Base-by-base conservation (phyloP, 2,888 invertebrate genomes). In the Calliphora vomitoria region DNA sequence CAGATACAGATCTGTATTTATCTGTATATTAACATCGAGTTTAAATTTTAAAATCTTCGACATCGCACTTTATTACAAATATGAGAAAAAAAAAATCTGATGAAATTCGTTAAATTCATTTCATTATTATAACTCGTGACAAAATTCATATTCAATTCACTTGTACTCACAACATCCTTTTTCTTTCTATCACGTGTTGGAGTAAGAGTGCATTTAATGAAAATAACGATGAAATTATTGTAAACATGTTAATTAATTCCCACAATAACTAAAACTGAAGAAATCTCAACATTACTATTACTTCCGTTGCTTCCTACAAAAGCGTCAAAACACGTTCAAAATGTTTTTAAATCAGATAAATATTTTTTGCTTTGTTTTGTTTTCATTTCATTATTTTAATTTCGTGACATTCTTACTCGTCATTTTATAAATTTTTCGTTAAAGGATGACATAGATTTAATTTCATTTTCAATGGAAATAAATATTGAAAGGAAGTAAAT, bases 281-380 rank as follows among this genome's bases (percentile, higher is more conserved):
- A 44, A 41, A 41, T 47, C 31, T 25, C n/a, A 38, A 20, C 11
- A 68, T 79, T 75, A 62, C 44, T 50, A 55, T 41, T 64, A 86
- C 83, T 83, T 86, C 86, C 86, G 83, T 50, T 64, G 74, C 62
- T 69, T 69, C 20, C 44, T 47, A 47, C 20, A 53, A 69, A 83
- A 47, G 83, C 69, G 83, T 83, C 53, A 83, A 69, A 86, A 86
- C 64, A 83, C 69, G 83, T 79, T 82, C 62, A 80, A 75, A 68
- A 69, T 60, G 1, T 60, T 41, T 68, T 38, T 20, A 8, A 66
- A 50, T 60, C 58, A 35, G 20, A 18, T 44, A 55, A 66, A 66
- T 74, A 62, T 11, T 78, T 55, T 55, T 55, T 0, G 10, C 31
- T 20, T 71, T 64, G 0, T 60, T 41, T 41, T 44, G 4, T 62